Evolutionary conservation across 2,888 invertebrate genomes (phyloP), one percentile per base, ranked within the genome.

Genomic region (Geophilus truncorum): DNA sequence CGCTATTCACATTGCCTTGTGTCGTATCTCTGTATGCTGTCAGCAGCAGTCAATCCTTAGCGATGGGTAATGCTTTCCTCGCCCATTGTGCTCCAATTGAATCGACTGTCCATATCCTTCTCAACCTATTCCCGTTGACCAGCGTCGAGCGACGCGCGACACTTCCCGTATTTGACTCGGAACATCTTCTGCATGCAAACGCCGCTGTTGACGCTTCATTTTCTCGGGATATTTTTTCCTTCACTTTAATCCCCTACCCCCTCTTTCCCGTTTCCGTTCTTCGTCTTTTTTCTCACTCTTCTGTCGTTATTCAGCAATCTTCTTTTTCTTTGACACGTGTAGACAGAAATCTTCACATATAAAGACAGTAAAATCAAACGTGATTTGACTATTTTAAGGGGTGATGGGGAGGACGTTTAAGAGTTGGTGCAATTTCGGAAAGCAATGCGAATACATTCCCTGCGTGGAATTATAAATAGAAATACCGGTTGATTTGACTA

Each of bases 91-190:
- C 25, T 70, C 25, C 70, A 70, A 70, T 70, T 70, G 70, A 70
- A 70, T 70, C 70, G 70, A 70, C 70, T 70, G 70, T 70, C 70
- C 70, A 70, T 70, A 70, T 70, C 70, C 70, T 70, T 70, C 70
- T 25, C 70, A 70, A 28, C 70, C 70, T 12, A 25, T 70, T 28
- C 70, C 70, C 25, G 28, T 70, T 70, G 70, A 70, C 70, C 70
- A 70, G 12, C 70, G 25, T 12, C 70, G 70, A 70, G 15, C 25
- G 6, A 28, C 70, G 28, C 12, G 70, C 23, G 0, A 70, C 70
- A 51, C 28, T 70, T 70, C 70, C 70, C 70, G 23, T 25, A 70
- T 70, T 70, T 70, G 70, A 70, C 70, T 70, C 70, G 70, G 10
- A 28, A 25, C 70, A 28, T 70, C 70, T 23, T 70, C 70, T 70